phyloP scores from a whole-genome alignment of 2,113 vertebrate species.

The Spermophilus dauricus region DNA sequence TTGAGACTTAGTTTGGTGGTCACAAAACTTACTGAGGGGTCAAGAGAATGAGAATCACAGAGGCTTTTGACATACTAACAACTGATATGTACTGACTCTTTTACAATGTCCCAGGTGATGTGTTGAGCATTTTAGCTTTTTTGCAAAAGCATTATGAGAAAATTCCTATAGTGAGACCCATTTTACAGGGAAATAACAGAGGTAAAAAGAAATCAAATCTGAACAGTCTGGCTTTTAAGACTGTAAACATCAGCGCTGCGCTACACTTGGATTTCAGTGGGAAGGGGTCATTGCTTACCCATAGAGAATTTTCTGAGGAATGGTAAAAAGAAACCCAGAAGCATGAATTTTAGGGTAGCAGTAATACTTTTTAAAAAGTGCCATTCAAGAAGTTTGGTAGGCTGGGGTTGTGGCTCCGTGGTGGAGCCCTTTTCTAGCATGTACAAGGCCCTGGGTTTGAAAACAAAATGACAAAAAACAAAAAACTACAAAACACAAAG shows the following conservation, averaged over 20 bases:
- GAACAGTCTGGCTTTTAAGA: neutral
- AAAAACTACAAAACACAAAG: no score
- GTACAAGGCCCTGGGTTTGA: neutral
- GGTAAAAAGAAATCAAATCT: neutral
- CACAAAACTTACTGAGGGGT: neutral
- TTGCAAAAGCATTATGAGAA: neutral
- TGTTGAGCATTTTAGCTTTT: neutral
- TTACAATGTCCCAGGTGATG: neutral
- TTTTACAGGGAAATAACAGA: constrained; percentile 24
- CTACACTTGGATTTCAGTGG: neutral
- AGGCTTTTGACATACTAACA: neutral
- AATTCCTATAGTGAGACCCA: neutral
- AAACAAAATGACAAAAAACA: neutral
- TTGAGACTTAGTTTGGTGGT: neutral
- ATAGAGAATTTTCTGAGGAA: constrained; percentile 1
- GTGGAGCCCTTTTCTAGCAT: neutral
- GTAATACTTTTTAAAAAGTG: neutral
- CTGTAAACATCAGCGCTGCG: neutral
- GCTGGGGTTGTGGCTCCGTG: neutral
- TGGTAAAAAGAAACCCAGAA: neutral
- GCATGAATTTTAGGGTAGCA: neutral
- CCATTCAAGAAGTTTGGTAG: constrained; percentile 21
- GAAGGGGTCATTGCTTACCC: neutral
- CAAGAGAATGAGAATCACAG: neutral
- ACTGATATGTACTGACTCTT: neutral